A percentile compares a stretch with the other conserved stretches of the same genome.
phyloP scores from a whole-genome alignment of 2,113 vertebrate genomes.

The Tyrannus savana region DNA sequence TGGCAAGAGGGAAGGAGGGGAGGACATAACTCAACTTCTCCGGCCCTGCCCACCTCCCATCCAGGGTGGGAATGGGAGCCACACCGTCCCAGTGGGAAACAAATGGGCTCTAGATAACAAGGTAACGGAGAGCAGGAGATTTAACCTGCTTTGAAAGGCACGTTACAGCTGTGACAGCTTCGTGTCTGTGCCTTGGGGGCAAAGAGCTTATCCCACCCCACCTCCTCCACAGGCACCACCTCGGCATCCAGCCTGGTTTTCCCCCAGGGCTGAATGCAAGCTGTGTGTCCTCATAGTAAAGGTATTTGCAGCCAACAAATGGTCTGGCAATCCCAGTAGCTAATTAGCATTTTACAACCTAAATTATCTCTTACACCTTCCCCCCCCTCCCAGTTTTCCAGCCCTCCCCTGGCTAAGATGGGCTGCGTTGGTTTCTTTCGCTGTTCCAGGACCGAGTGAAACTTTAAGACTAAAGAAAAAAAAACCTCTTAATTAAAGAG shows the following conservation, averaged over 20 bases:
- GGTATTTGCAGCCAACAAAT: background rate
- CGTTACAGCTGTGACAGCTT: background rate
- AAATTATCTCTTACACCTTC: background rate
- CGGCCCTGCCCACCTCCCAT: background rate
- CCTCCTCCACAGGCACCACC: background rate
- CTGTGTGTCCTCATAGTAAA: background rate
- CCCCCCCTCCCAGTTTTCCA: background rate
- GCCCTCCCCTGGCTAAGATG: background rate
- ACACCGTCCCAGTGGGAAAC: accelerated
- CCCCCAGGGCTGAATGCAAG: background rate
- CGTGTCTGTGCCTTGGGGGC: accelerated
- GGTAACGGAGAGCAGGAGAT: background rate
- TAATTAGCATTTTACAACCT: background rate
- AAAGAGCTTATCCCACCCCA: background rate
- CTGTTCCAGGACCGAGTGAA: background rate
- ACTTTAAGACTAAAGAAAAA: background rate
- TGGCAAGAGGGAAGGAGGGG: background rate
- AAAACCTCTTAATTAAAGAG: background rate
- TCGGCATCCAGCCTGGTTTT: background rate
- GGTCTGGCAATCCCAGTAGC: background rate
- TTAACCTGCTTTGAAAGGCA: background rate
- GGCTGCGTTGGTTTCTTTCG: background rate
- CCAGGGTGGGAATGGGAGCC: accelerated
- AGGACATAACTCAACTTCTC: background rate
- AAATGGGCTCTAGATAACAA: accelerated